Evolutionary conservation across 2,888 invertebrate genomes (phyloP).

Genomic region (Oxyscelio sp.): DNA sequence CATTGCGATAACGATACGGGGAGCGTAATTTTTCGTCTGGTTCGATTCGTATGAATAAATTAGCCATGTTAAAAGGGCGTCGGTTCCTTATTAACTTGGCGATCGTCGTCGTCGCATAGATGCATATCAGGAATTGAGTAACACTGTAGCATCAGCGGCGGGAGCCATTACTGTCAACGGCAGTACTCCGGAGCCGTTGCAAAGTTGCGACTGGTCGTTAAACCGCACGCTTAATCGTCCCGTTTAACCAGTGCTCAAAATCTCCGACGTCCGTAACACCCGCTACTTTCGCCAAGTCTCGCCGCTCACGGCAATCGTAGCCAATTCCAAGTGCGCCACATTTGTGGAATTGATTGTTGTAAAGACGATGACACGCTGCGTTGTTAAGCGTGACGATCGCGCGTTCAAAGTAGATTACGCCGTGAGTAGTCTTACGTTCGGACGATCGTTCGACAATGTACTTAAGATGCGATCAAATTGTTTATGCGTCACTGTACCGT

Average conservation of each 20-base stretch:
- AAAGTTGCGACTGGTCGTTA: constrained; percentile 74
- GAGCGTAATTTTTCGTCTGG: constrained; percentile 8
- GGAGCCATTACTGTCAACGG: constrained; percentile 72
- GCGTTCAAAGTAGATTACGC: constrained; percentile 6
- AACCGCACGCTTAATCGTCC: constrained; percentile 74
- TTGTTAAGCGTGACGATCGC: constrained; percentile 1
- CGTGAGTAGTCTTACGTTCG: not conserved
- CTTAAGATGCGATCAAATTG: constrained; percentile 10
- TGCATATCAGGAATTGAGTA: constrained; percentile 72
- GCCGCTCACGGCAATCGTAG: constrained; percentile 27
- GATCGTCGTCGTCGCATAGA: constrained; percentile 57
- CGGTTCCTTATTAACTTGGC: constrained; percentile 66
- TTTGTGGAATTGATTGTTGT: constrained; percentile 45
- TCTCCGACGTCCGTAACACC: constrained; percentile 57
- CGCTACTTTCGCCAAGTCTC: no score
- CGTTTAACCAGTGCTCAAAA: constrained; percentile 75
- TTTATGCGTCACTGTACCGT: not conserved
- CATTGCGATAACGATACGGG: constrained; percentile 37
- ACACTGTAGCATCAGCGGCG: constrained; percentile 60
- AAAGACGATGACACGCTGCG: constrained; percentile 18
- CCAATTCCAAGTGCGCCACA: constrained; percentile 32
- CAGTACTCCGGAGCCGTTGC: constrained; percentile 64
- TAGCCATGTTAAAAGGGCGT: constrained; percentile 43
- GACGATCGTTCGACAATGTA: constrained; percentile 20
- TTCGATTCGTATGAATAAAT: constrained; percentile 56